These are phyloP conservation scores for Valencia hispanica DNA, from an alignment of 2,797 vertebrate species.

Conservation along the genomic window DNA sequence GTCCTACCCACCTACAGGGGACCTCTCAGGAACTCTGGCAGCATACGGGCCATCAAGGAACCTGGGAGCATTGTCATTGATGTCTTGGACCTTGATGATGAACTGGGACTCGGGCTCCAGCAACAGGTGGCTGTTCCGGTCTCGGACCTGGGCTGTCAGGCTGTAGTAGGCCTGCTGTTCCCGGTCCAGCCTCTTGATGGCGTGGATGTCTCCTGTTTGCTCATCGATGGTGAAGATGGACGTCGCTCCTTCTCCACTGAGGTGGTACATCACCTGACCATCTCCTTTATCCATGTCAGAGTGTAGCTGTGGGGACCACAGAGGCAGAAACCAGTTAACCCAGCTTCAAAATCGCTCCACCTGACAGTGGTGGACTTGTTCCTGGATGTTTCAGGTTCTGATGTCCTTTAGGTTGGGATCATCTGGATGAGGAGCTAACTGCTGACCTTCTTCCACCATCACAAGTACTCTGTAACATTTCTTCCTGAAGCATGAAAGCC, in stretches of 20 bases:
- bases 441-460: too few species aligned
- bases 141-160: constrained; percentile 86
- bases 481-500: too few species aligned
- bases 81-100: constrained; percentile 94
- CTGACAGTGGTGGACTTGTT: too few species aligned
- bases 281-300: constrained; percentile 74
- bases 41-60: constrained; percentile 91
- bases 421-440: too few species aligned
- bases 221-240: constrained; percentile 94
- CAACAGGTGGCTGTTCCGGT: constrained; percentile 83
- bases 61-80: constrained; percentile 92
- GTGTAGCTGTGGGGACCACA: constrained; percentile 41
- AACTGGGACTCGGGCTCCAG: constrained; percentile 92
- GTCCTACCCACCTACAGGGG: constrained; percentile 43
- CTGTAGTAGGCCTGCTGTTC: constrained; percentile 93
- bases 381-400: not conserved
- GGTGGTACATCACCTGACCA: constrained; percentile 89
- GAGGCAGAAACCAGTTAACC: not conserved
- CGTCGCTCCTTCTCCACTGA: constrained; percentile 90
- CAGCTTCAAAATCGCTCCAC: not conserved
- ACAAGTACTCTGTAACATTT: too few species aligned
- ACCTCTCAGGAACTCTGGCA: constrained; percentile 81
- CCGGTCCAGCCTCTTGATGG: constrained; percentile 89
- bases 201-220: constrained; percentile 93
- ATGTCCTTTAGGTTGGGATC: too few species aligned